Percentiles rank a stretch among this genome's conserved stretches.
phyloP scores from a whole-genome alignment of 2,888 invertebrate species.

The Noctua janthina region DNA sequence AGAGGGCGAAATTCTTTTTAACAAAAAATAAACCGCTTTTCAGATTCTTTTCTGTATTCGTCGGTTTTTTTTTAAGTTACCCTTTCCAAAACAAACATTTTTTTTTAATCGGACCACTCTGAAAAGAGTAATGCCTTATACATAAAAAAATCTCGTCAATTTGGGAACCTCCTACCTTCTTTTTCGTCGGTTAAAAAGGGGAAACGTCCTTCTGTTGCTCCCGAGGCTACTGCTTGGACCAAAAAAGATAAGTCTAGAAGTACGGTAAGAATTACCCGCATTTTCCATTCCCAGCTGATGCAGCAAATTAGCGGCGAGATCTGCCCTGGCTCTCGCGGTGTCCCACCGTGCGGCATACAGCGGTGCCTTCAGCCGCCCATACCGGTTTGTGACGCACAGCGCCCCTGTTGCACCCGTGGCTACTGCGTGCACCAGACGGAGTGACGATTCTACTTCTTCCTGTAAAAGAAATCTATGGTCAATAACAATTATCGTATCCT shows the following conservation, averaged over 20 bases:
- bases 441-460: slow-evolving; percentile 92
- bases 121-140: not conserved
- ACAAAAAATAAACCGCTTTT: not conserved
- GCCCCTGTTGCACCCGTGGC: slow-evolving; percentile 93
- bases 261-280: slow-evolving; percentile 72
- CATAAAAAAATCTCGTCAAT: not conserved
- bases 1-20: not conserved
- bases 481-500: not conserved
- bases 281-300: slow-evolving; percentile 93
- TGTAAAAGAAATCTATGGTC: slow-evolving; percentile 66
- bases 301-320: slow-evolving; percentile 94
- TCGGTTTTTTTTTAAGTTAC: not conserved
- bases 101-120: not conserved
- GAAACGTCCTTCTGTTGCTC: slow-evolving; percentile 91
- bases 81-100: no score
- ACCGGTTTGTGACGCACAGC: slow-evolving; percentile 93
- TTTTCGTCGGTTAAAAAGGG: not conserved
- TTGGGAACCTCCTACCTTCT: no score
- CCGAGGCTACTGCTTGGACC: slow-evolving; percentile 93
- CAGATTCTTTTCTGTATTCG: not conserved
- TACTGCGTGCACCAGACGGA: slow-evolving; percentile 94
- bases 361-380: slow-evolving; percentile 92
- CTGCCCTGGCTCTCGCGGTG: slow-evolving; percentile 94
- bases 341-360: slow-evolving; percentile 93
- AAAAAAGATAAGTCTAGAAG: slow-evolving; percentile 92